These are phyloP conservation scores for Rhabdomys dilectus DNA, from an alignment of 2,113 vertebrate species.

Conservation along the genomic window DNA sequence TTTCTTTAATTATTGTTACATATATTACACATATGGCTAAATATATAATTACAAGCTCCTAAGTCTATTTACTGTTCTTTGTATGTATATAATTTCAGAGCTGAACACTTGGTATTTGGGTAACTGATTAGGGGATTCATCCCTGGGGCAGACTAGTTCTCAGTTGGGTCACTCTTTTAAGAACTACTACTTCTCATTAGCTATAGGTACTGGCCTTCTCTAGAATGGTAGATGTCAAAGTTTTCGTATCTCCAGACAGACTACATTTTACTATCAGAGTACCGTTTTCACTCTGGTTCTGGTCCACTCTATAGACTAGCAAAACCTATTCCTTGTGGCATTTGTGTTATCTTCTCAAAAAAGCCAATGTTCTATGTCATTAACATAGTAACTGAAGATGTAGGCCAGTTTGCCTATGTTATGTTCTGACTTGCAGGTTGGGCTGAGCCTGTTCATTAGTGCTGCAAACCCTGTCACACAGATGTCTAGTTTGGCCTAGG, in stretches of 20 bases:
- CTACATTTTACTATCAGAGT: slow-evolving; percentile 70
- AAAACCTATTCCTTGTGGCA: slow-evolving; percentile 74
- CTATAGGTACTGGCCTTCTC: slow-evolving; percentile 64
- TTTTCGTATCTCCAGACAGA: slow-evolving; percentile 63
- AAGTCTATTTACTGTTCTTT: neutral
- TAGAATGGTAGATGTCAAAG: slow-evolving; percentile 65
- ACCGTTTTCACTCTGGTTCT: slow-evolving; percentile 68
- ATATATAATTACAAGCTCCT: neutral
- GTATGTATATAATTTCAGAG: neutral
- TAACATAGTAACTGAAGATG: slow-evolving; percentile 45
- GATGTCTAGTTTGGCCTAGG: slow-evolving; percentile 74
- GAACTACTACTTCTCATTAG: slow-evolving; percentile 61
- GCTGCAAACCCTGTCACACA: slow-evolving; percentile 75
- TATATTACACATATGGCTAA: neutral
- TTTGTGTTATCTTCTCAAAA: slow-evolving; percentile 79
- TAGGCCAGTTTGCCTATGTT: slow-evolving; percentile 51
- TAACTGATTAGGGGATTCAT: neutral
- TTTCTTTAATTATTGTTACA: neutral
- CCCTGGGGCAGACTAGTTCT: neutral
- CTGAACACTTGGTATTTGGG: neutral
- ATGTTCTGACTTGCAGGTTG: slow-evolving; percentile 44
- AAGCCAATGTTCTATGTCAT: slow-evolving; percentile 65
- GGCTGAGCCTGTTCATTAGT: slow-evolving; percentile 56
- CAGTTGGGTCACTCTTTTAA: neutral
- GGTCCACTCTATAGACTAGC: slow-evolving; percentile 62